These are phyloP conservation scores for Eupsilia transversa DNA, from an alignment of 2,888 invertebrate species.

Conservation along the genomic window DNA sequence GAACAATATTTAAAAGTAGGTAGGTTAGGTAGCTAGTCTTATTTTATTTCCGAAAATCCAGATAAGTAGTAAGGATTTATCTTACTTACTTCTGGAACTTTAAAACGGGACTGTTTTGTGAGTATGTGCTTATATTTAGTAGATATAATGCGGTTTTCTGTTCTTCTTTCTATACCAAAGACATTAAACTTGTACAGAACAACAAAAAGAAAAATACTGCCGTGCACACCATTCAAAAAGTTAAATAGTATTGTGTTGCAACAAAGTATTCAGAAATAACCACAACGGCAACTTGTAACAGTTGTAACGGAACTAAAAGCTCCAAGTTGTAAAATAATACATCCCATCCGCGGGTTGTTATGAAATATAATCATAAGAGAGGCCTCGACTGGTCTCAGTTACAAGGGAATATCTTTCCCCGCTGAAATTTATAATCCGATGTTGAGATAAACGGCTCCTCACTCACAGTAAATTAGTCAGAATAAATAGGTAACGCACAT, in stretches of 20 bases:
- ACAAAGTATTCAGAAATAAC: slow-evolving; percentile 59
- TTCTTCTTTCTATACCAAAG: slow-evolving; percentile 20
- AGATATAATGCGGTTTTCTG: slow-evolving; percentile 5
- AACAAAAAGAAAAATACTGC: slow-evolving; percentile 34
- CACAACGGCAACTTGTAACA: slow-evolving; percentile 55
- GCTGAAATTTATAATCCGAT: slow-evolving; percentile 68
- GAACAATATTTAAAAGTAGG: neutral
- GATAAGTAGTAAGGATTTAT: neutral
- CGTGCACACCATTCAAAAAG: slow-evolving; percentile 42
- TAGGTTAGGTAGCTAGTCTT: neutral
- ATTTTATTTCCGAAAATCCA: neutral
- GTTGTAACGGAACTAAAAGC: slow-evolving; percentile 67
- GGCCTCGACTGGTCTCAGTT: slow-evolving; percentile 68
- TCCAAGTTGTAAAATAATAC: slow-evolving; percentile 66
- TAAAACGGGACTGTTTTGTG: neutral
- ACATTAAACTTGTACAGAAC: slow-evolving; percentile 20
- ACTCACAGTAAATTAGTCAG: slow-evolving; percentile 79
- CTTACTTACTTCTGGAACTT: neutral
- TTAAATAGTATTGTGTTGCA: slow-evolving; percentile 56
- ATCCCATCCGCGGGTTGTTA: slow-evolving; percentile 64
- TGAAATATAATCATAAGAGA: slow-evolving; percentile 80
- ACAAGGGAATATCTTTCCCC: slow-evolving; percentile 75
- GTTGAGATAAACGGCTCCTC: slow-evolving; percentile 77
- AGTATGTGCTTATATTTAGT: no score
- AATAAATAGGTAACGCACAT: slow-evolving; percentile 75